Evolutionary conservation across 2,797 vertebrate genomes (phyloP).

Genomic region (Gymnothorax reevesii): DNA sequence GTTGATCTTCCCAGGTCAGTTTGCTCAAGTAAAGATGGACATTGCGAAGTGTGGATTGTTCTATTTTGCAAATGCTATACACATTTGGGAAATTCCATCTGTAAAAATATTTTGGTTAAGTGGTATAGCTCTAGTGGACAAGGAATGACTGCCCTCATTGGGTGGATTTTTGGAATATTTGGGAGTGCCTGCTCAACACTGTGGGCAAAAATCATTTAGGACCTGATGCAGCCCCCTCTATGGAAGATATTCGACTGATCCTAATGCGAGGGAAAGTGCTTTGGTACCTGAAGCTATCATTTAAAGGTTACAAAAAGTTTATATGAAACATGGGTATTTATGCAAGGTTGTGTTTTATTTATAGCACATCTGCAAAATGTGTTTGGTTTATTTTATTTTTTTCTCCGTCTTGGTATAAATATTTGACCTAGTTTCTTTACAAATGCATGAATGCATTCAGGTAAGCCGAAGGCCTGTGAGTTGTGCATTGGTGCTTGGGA

Average conservation of each 20-base stretch:
- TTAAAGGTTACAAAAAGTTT: no score
- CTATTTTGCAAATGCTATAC: not conserved
- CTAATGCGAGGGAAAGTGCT: no score
- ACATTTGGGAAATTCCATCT: not conserved
- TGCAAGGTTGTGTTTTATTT: no score
- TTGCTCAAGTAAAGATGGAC: not conserved
- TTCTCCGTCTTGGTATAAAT: not conserved
- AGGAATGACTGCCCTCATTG: not conserved
- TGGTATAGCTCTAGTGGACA: not conserved
- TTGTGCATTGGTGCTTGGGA: not conserved
- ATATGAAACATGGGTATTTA: no score
- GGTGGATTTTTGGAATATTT: not conserved
- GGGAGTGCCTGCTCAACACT: not conserved
- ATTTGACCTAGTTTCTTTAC: not conserved
- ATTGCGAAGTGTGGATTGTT: not conserved
- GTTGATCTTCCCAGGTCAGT: not conserved
- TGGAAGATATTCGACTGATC: not conserved
- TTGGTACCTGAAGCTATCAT: no score
- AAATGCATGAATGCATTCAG: not conserved
- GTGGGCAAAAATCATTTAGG: not conserved
- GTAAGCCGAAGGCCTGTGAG: no score
- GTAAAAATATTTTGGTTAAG: not conserved
- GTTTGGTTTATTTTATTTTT: not conserved
- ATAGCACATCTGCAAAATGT: no score
- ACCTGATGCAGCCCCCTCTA: not conserved